Evolutionary conservation across 2,888 invertebrate species (phyloP), one percentile per base, ranked within the genome.

Genomic region (Ellobium chinense): DNA sequence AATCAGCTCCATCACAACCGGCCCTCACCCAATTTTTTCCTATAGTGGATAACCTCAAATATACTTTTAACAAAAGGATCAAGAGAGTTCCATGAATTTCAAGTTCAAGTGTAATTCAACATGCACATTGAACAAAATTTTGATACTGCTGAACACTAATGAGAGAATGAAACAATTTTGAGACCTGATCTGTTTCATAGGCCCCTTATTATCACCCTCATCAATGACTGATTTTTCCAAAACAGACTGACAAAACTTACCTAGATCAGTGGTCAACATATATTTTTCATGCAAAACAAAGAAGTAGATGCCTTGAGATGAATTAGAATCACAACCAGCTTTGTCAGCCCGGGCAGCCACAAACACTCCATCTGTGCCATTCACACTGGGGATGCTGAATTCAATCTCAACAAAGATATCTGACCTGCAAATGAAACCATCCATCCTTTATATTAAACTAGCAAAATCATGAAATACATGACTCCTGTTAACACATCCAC

Each of bases 221-320:
- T n/a, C n/a, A n/a, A n/a, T n/a, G n/a, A n/a, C n/a, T n/a, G n/a
- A 46, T 46, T 12, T 46, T 12, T 46, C 18, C 46, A 46, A 46
- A 46, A 18, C 46, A n/a, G n/a, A n/a, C n/a, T n/a, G n/a, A 36
- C 9, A 46, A 1, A 29, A 84, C 87, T 68, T 77, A 91, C 91
- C 88, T 69, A 91, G 69, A 83, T 92, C 89, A 65, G 85, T 86
- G n/a, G 90, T 81, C 34, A 92, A 78, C 3, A 83, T 69, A 54
- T 83, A 88, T 24, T 72, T 85, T 5, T 84, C 60, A 9, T 70
- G 54, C 80, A 87, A 88, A 76, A 87, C 63, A 78, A 87, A 90
- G 84, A 91, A 88, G 85, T 88, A 92, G 18, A 92, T 80, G 21
- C 92, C 92, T 27, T 85, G 84, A 9, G 92, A 87, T 24, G 73